Evolutionary conservation across 2,888 invertebrate species (phyloP).

Genomic region (Octodonta nipae): DNA sequence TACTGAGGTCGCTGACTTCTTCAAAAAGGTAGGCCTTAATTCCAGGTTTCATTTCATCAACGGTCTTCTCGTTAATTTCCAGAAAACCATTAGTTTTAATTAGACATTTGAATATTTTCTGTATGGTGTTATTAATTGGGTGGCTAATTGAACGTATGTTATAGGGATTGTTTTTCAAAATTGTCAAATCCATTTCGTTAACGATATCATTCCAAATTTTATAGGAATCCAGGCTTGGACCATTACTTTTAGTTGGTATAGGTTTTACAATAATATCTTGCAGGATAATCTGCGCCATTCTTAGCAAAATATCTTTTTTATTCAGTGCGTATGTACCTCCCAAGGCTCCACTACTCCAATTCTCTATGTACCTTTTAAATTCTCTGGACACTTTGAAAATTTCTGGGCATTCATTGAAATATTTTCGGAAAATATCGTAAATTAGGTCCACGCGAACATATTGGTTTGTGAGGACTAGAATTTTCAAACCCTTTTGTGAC

Average conservation of each 20-base stretch:
- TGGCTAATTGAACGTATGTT: conserved; percentile 11
- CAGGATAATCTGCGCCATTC: conserved; percentile 18
- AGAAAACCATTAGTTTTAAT: conserved; percentile 6
- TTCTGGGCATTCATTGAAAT: conserved; percentile 1
- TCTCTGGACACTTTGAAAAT: conserved; percentile 9
- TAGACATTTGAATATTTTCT: conserved; percentile 6
- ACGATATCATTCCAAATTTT: conserved; percentile 15
- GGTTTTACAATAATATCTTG: conserved; percentile 10
- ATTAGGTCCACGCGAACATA: neutral
- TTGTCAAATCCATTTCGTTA: conserved; percentile 14
- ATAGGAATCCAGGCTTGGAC: conserved; percentile 6
- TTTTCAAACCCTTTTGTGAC: neutral
- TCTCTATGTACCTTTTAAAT: conserved; percentile 15
- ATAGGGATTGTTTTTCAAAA: conserved; percentile 12
- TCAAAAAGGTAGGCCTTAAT: conserved; percentile 17
- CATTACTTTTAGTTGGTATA: conserved; percentile 7
- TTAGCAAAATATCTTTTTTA: conserved; percentile 17
- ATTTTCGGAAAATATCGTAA: conserved; percentile 7
- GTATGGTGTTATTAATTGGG: conserved; percentile 12
- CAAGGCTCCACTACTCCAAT: conserved; percentile 16
- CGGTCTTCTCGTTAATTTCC: conserved; percentile 9
- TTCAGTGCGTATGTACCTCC: conserved; percentile 18
- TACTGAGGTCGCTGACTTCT: conserved; percentile 9
- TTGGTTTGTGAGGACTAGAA: neutral
- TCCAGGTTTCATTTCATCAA: conserved; percentile 7